Evolutionary conservation across 1,140 invertebrate genomes (phyloP).

Genomic region (Drosophila varians): DNA sequence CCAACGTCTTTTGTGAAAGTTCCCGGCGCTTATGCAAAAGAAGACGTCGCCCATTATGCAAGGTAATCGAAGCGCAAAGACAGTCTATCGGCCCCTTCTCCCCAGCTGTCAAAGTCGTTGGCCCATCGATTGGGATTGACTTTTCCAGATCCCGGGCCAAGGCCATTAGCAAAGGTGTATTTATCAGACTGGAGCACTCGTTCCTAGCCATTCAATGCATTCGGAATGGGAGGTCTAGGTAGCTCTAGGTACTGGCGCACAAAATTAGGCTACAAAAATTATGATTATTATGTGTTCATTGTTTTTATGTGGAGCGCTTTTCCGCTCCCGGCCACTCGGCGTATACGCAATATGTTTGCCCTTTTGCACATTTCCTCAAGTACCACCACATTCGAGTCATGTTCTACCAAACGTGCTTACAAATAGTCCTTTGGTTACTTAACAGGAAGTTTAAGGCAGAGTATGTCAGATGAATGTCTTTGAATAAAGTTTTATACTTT

Average conservation of each 20-base stretch:
- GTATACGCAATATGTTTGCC: slow-evolving; percentile 9
- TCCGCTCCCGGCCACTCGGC: slow-evolving; percentile 54
- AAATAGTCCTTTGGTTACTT: slow-evolving; percentile 30
- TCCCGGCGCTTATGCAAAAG: slow-evolving; percentile 66
- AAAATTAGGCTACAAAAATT: slow-evolving; percentile 76
- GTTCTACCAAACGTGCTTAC: slow-evolving; percentile 62
- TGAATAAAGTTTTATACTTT: no score
- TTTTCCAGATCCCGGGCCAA: slow-evolving; percentile 13
- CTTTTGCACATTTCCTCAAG: background rate
- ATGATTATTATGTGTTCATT: slow-evolving; percentile 81
- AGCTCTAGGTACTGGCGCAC: slow-evolving; percentile 35
- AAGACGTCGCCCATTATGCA: slow-evolving; percentile 67
- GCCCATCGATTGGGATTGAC: slow-evolving; percentile 36
- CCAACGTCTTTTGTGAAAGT: slow-evolving; percentile 55
- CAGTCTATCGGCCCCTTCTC: slow-evolving; percentile 32
- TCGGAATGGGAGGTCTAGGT: slow-evolving; percentile 19
- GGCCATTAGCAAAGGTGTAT: slow-evolving; percentile 9
- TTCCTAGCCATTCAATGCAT: slow-evolving; percentile 17
- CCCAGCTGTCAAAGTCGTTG: slow-evolving; percentile 25
- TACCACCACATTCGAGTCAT: slow-evolving; percentile 20
- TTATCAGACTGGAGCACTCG: background rate
- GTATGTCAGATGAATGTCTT: no score
- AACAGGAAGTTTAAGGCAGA: background rate
- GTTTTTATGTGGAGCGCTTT: slow-evolving; percentile 65
- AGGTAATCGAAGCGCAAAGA: slow-evolving; percentile 69